Percentiles rank a stretch among this genome's conserved stretches.
phyloP scores from a whole-genome alignment of 2,113 vertebrate genomes.

The Panurus biarmicus region DNA sequence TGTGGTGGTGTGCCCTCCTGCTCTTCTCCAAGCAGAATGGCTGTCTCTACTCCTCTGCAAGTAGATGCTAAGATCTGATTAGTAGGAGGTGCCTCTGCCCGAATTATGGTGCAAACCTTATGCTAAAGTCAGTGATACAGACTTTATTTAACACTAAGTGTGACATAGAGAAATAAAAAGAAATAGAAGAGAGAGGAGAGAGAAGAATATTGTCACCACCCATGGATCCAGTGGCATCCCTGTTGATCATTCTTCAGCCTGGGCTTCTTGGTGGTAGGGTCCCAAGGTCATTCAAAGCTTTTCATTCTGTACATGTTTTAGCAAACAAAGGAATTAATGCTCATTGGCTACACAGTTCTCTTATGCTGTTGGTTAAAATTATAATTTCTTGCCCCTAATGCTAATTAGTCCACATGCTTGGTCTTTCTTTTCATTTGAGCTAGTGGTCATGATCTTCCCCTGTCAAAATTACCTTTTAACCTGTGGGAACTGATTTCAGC shows the following conservation, averaged over 20 bases:
- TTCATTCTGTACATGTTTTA: background rate
- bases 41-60: background rate
- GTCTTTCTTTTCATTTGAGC: background rate
- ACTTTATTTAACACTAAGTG: background rate
- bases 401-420: background rate
- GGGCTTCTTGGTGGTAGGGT: background rate
- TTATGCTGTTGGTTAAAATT: background rate
- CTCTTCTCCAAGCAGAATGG: background rate
- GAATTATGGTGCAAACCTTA: background rate
- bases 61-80: background rate
- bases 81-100: background rate
- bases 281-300: background rate
- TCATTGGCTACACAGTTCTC: background rate
- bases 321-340: background rate
- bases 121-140: background rate
- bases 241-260: background rate
- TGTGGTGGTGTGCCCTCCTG: background rate
- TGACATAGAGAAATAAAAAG: background rate
- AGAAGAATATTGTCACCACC: background rate
- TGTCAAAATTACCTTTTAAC: background rate
- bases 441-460: fast-evolving
- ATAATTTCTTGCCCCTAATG: background rate
- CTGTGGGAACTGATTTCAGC: background rate
- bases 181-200: background rate
- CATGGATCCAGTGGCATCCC: background rate